These are phyloP conservation scores for Bellardia bayeri DNA, from an alignment of 2,888 invertebrate species.

Conservation along the genomic window DNA sequence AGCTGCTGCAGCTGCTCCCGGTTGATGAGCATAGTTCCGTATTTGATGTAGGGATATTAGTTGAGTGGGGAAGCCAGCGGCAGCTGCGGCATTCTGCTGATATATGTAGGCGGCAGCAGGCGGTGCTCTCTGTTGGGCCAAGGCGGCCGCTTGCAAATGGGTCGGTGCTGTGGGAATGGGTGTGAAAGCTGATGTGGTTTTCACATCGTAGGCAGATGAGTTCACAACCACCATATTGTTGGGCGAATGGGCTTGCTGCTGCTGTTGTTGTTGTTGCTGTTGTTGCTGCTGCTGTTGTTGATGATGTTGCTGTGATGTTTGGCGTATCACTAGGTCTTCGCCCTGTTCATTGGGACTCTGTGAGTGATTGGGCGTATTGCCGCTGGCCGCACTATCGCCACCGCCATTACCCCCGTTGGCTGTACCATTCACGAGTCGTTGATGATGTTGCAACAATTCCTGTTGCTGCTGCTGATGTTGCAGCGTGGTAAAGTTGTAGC, in stretches of 20 bases:
- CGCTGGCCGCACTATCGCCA: slow-evolving; percentile 77
- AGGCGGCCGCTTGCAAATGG: slow-evolving; percentile 86
- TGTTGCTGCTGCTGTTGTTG: slow-evolving; percentile 80
- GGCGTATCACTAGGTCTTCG: slow-evolving; percentile 83
- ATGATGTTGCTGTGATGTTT: slow-evolving; percentile 81
- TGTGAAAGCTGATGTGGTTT: slow-evolving; percentile 94
- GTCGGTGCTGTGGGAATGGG: slow-evolving; percentile 94
- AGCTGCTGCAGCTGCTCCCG: slow-evolving; percentile 83
- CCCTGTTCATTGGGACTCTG: slow-evolving; percentile 83
- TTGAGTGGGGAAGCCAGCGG: slow-evolving; percentile 93
- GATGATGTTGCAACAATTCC: slow-evolving; percentile 82
- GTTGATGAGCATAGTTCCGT: slow-evolving; percentile 97
- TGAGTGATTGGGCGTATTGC: slow-evolving; percentile 82
- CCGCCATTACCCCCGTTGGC: slow-evolving; percentile 76
- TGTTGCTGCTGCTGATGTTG: slow-evolving; percentile 89
- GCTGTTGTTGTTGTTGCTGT: slow-evolving; percentile 79
- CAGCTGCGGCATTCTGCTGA: slow-evolving; percentile 86
- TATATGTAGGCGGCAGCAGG: slow-evolving; percentile 91
- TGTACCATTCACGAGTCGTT: slow-evolving; percentile 87
- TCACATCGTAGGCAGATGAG: slow-evolving; percentile 76
- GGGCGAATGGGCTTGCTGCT: slow-evolving; percentile 76
- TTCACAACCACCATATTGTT: slow-evolving; percentile 78
- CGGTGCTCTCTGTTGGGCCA: slow-evolving; percentile 80
- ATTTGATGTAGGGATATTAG: slow-evolving; percentile 98
- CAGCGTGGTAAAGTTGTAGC: slow-evolving; percentile 84